A percentile compares a stretch with the other conserved stretches of the same genome.
These are phyloP conservation scores for Mnemiopsis leidyi DNA, from an alignment of 37 sponge, comb jelly and placozoan species.

Conservation along the genomic window DNA sequence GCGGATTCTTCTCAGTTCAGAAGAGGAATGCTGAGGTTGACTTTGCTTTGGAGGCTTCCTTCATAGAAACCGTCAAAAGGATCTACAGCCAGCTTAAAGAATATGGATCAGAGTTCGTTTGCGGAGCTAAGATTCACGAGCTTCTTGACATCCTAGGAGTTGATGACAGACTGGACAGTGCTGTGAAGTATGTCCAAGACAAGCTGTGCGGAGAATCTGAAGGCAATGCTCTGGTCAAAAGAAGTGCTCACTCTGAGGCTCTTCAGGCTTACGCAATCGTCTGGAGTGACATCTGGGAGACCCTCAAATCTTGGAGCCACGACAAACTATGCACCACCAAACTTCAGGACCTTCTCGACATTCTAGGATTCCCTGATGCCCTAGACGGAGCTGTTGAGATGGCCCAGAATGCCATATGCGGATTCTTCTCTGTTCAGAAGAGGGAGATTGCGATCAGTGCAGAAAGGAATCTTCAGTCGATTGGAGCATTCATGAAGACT, in stretches of 20 bases:
- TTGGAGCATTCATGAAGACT: background rate
- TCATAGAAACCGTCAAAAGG: conserved; percentile 13
- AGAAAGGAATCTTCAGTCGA: background rate
- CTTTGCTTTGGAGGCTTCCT: background rate
- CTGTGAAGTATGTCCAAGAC: background rate
- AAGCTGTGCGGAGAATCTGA: background rate
- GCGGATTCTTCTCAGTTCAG: background rate
- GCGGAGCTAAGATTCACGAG: background rate
- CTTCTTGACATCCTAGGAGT: background rate
- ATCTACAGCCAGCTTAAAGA: background rate
- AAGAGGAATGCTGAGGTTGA: background rate
- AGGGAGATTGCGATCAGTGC: background rate
- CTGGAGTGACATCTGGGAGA: background rate
- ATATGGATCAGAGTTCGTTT: background rate
- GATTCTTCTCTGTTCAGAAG: background rate
- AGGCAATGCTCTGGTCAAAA: background rate
- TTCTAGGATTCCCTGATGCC: background rate
- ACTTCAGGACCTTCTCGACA: background rate
- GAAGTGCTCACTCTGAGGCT: background rate
- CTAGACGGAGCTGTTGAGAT: background rate
- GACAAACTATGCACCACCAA: background rate
- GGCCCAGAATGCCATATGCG: background rate
- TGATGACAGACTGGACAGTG: background rate
- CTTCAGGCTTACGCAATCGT: background rate
- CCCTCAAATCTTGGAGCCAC: background rate